These are phyloP conservation scores for Pipistrellus kuhlii DNA, from an alignment of 2,797 vertebrate genomes.

Conservation along the genomic window DNA sequence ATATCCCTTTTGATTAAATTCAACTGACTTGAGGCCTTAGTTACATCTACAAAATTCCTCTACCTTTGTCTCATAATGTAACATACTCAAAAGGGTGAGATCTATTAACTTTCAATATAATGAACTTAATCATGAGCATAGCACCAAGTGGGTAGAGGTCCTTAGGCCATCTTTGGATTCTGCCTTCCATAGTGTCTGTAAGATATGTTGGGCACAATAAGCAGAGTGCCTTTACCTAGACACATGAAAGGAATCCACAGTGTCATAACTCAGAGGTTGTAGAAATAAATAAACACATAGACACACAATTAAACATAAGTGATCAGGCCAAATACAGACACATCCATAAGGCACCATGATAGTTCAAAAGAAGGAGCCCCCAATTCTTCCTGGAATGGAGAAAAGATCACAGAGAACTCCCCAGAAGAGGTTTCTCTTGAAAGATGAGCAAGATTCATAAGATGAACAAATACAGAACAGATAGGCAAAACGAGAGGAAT, in stretches of 20 bases:
- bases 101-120: not conserved
- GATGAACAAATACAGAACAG: not conserved
- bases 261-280: not conserved
- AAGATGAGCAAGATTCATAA: not conserved
- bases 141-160: not conserved
- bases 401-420: not conserved
- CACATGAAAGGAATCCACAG: not conserved
- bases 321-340: not conserved
- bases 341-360: not conserved
- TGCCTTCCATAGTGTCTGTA: not conserved
- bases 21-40: slow-evolving; percentile 28
- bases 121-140: not conserved
- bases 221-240: not conserved
- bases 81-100: not conserved
- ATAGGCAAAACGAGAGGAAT: not conserved
- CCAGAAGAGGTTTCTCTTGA: slow-evolving; percentile 26
- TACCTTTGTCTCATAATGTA: not conserved
- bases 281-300: not conserved
- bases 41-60: not conserved
- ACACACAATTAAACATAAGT: not conserved
- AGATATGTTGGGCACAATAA: not conserved
- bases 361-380: not conserved
- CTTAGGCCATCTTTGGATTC: not conserved
- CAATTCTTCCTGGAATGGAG: not conserved
- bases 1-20: slow-evolving; percentile 51